A percentile compares a stretch with the other conserved stretches of the same genome.
phyloP scores from a whole-genome alignment of 2,797 vertebrate genomes.

The Mormyrops attenuatus region DNA sequence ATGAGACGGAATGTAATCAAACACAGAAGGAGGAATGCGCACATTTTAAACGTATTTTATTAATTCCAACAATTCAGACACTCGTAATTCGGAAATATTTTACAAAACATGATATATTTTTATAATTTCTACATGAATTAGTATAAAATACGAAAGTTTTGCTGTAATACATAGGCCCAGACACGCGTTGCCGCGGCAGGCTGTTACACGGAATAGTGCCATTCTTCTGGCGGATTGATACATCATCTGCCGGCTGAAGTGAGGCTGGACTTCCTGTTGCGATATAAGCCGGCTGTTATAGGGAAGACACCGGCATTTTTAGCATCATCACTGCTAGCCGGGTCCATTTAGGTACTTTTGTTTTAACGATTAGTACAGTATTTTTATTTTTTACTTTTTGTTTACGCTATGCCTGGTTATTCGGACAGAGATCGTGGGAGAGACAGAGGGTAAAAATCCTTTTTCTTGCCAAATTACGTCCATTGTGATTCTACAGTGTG shows the following conservation, averaged over 20 bases:
- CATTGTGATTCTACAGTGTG: background rate
- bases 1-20: background rate
- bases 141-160: background rate
- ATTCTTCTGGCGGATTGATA: constrained; percentile 52
- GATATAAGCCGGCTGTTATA: constrained; percentile 52
- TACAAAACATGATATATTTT: background rate
- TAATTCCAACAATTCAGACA: background rate
- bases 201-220: constrained; percentile 21
- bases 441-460: constrained; percentile 70
- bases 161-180: background rate
- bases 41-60: background rate
- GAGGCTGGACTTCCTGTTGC: constrained; percentile 37
- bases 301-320: constrained; percentile 57
- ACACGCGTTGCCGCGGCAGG: background rate
- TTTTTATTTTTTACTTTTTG: constrained; percentile 35
- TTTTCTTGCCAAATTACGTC: background rate
- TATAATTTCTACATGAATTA: background rate
- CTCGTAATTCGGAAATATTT: background rate
- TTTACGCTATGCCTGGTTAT: constrained; percentile 78
- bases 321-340: constrained; percentile 16
- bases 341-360: constrained; percentile 8
- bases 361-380: constrained; percentile 2
- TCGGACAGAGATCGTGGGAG: constrained; percentile 89
- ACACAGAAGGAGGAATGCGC: background rate
- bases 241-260: background rate